Percentiles rank a stretch among this genome's conserved stretches.
Conservation (phyloP, 2,797 vertebrate species). For the Pipistrellus nathusii region DNA sequence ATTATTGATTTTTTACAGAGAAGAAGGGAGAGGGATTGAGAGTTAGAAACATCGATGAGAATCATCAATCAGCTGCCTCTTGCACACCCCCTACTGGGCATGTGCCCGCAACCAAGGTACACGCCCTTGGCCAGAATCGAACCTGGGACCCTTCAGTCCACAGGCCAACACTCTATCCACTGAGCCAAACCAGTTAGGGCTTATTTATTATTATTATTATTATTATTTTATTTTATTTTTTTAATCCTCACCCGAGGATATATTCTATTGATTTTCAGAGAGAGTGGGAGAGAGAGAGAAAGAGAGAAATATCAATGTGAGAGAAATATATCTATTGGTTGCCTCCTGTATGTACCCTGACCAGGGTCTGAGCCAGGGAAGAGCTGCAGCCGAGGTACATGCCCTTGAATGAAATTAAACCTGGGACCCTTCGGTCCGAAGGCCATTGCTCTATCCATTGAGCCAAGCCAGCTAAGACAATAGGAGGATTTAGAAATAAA, state of each 20-base stretch:
- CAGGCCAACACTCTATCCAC: too few relatives aligned
- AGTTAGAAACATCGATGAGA: too few relatives aligned
- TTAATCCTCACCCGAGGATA: neutral
- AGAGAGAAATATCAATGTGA: neutral
- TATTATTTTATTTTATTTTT: too few relatives aligned
- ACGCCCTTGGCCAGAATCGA: too few relatives aligned
- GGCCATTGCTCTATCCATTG: neutral
- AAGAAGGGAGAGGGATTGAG: too few relatives aligned
- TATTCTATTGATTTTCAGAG: neutral
- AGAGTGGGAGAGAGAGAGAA: neutral
- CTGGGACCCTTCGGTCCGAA: neutral
- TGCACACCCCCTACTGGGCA: too few relatives aligned
- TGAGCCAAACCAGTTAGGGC: too few relatives aligned
- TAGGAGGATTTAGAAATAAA: slow-evolving; percentile 44
- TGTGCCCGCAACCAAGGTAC: too few relatives aligned
- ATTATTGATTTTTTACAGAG: too few relatives aligned
- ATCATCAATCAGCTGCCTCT: too few relatives aligned
- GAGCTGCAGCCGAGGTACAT: neutral
- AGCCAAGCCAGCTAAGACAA: neutral
- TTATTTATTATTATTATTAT: neutral
- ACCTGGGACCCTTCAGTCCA: too few relatives aligned
- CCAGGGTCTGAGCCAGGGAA: neutral
- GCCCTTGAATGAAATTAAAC: neutral
- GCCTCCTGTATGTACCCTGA: neutral
- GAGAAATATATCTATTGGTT: neutral